phyloP scores from a whole-genome alignment of 2,113 vertebrate genomes.

The Lichenostomus cassidix region DNA sequence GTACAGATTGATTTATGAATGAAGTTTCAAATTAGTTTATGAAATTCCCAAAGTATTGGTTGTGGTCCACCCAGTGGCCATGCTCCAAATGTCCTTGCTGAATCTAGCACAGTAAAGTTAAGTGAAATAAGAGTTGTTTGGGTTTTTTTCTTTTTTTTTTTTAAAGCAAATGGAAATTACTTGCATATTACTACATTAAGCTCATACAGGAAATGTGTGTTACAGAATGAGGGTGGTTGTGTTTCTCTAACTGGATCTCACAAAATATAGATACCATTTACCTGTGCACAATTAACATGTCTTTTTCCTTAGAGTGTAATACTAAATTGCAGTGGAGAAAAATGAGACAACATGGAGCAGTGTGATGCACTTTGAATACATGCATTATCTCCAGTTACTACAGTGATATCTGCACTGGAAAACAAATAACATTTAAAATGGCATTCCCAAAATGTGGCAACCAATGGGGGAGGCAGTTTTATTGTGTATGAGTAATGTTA shows the following conservation, averaged over 20 bases:
- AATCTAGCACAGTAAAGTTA: neutral
- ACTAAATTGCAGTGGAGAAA: neutral
- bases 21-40: neutral
- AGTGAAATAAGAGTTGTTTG: neutral
- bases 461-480: neutral
- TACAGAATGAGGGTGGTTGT: neutral
- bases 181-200: neutral
- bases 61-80: neutral
- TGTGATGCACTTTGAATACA: neutral
- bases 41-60: neutral
- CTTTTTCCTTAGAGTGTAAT: neutral
- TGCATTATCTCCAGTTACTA: neutral
- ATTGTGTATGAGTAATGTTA: neutral
- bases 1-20: conserved; percentile 53
- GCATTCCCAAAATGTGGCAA: neutral
- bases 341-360: neutral
- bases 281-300: neutral
- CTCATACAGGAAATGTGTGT: neutral
- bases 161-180: neutral
- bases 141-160: neutral
- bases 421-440: neutral
- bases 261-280: neutral
- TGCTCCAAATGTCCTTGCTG: neutral
- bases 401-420: neutral
- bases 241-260: neutral